Base-by-base conservation (phyloP, 2,797 vertebrate genomes). In the Spinibarbus caldwelli region DNA sequence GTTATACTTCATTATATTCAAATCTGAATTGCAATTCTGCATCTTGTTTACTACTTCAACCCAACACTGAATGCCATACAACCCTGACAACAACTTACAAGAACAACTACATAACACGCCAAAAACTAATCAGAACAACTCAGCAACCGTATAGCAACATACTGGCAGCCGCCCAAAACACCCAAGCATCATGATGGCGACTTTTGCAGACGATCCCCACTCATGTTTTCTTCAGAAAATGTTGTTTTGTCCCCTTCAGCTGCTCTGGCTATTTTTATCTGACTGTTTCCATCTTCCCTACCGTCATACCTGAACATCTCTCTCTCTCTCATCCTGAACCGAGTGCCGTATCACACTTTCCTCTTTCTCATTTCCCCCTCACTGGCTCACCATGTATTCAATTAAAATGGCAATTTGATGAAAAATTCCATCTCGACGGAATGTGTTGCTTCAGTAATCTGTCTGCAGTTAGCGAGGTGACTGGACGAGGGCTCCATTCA, bases 401-500 rank as follows among this genome's bases (percentile, higher is more conserved):
- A 79, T 90, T 87, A 90, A 89, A 85, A 84, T 79, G 64, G 72
- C 85, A 64, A 75, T 84, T 70, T 31, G 54, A 83, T 57, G 64
- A 72, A 84, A 86, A 85, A 88, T 80, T 84, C 71, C 70, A 82
- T 68, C 67, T 34, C 62, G 29, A 62, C 71, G 9, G 83, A 78
- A 79, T 49, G 64, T 45, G 31, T 84, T n/a, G 83, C 80, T 78
- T 79, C 84, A 52, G 76, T 80, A 80, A 87, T 86, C 78, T 86
- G 47, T 77, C 71, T 64, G 15, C 29, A 64, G 79, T 68, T 79
- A 45, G 57, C 81, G 66, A 87, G 70, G 83, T 12, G 45, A 79
- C 57, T 47, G 47, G 72, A 81, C 80, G 68, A 47, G 78, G 80
- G 70, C 71, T 34, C 19, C 80, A 88, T 87, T 87, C 66, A 66